These are phyloP conservation scores for Parnassius smintheus DNA, from an alignment of 2,888 invertebrate species.

Conservation along the genomic window DNA sequence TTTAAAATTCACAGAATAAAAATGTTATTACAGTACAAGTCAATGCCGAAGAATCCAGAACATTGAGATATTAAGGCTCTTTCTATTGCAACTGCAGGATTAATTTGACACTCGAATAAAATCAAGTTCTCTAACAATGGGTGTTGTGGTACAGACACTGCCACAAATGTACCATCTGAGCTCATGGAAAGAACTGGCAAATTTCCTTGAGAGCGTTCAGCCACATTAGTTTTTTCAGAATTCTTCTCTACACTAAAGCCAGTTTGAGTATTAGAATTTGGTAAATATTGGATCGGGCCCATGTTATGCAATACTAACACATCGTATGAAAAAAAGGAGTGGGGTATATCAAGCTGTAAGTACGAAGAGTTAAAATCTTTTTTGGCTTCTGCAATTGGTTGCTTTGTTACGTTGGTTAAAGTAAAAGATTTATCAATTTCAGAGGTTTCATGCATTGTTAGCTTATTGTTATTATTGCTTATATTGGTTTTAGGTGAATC, in stretches of 20 bases:
- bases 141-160: constrained; percentile 54
- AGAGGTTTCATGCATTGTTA: constrained; percentile 7
- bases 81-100: constrained; percentile 55
- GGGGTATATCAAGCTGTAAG: constrained; percentile 3
- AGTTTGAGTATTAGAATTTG: constrained; percentile 35
- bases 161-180: constrained; percentile 59
- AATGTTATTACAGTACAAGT: constrained; percentile 60
- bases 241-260: constrained; percentile 23
- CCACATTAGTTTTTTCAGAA: constrained; percentile 21
- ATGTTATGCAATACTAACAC: constrained; percentile 30
- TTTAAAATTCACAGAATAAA: constrained; percentile 47
- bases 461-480: neutral
- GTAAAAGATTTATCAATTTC: constrained; percentile 47
- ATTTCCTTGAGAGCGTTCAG: constrained; percentile 26
- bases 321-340: constrained; percentile 12
- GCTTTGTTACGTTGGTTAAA: constrained; percentile 33
- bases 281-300: constrained; percentile 29
- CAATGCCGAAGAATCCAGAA: constrained; percentile 46
- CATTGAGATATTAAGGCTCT: constrained; percentile 55
- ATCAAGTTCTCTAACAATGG: constrained; percentile 58
- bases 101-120: constrained; percentile 47
- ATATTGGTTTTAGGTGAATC: neutral
- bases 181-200: constrained; percentile 49
- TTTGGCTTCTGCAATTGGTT: constrained; percentile 6
- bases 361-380: constrained; percentile 10